Evolutionary conservation across 2,888 invertebrate genomes (phyloP), one percentile per base, ranked within the genome.

Genomic region (Mimachlamys varia): DNA sequence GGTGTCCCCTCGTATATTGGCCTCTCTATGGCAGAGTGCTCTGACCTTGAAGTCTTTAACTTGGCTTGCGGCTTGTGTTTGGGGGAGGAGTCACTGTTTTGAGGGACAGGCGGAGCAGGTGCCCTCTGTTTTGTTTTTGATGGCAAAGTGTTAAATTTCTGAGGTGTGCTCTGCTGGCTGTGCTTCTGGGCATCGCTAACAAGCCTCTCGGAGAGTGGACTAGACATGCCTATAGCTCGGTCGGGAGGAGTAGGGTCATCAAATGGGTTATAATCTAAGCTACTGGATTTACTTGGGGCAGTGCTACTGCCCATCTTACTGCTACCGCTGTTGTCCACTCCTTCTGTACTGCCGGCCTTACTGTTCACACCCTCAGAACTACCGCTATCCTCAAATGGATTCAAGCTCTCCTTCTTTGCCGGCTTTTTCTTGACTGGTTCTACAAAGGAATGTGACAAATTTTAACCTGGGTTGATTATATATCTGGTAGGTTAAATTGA

Each of bases 1-100:
- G 95, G 96, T 22, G 95, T 95, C 0, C 96, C 95, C 89, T 95
- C 93, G 92, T 96, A 96, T 17, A 95, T 92, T 1, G 96, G 96
- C 89, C 95, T 92, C 33, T 94, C 92, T 13, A 88, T 87, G 22
- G 38, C 76, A 1, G 76, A 76, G 89, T 89, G 88, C 12, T 50
- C 87, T 55, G 90, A 37, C 53, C 87, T 87, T 88, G 53, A 53
- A 44, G 91, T 76, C 62, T 90, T 90, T 55, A n/a, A 50, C n/a
- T 88, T 55, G 22, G 88, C 12, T 37, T 89, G 55, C 27, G 55
- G 55, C 12, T 87, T 76, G 37, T 19, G 50, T 89, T 88, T 89
- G 37, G 58, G 90, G 38, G 62, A 87, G 13, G 55, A 27, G 76
- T 76, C 76, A 76, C 76, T 33, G n/a, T 38, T 88, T 44, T 22